Evolutionary conservation across 2,888 invertebrate genomes (phyloP), one percentile per base, ranked within the genome.

Genomic region (Dendrolimus pini): DNA sequence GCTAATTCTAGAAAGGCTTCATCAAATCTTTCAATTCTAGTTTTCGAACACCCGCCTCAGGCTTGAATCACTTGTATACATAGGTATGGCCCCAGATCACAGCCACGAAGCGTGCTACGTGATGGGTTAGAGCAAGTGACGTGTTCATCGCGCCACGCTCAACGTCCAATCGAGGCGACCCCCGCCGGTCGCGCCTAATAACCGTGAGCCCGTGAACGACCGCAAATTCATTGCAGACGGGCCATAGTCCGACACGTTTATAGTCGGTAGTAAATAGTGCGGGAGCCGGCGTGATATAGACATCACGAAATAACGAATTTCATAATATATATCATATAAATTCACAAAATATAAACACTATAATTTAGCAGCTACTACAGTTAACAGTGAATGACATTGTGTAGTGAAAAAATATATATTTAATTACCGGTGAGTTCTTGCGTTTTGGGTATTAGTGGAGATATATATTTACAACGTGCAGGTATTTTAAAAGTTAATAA

Each of bases 91-190:
- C 9, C 66, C 65, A 71, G 71, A 73, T 72, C 76, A 72, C 70
- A 69, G 61, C 63, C 59, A 61, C 62, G 64, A 60, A 61, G 71
- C 72, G 75, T 75, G 76, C 61, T 67, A 63, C 67, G 63, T 67
- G 70, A 68, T 66, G 60, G 63, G 65, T 55, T 55, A 59, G 7
- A 10, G 56, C 59, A 54, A 59, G 75, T 86, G 85, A 85, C 86
- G 87, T 87, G 85, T 80, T 80, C 74, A 71, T 89, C 88, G 85
- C 89, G 89, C 89, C 86, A 89, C 82, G 60, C 71, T 62, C 62
- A 71, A 62, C 72, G 68, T 78, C 89, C 89, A 88, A 89, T 89
- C 47, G 47, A 54, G 14, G 41, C 12, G 13, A 18, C 30, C 54
- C 30, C 30, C 14, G 47, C 12, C 47, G 9, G 55, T 54, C 58